Evolutionary conservation across 2,888 invertebrate species (phyloP).

Genomic region (Reticulitermes lucifugus): DNA sequence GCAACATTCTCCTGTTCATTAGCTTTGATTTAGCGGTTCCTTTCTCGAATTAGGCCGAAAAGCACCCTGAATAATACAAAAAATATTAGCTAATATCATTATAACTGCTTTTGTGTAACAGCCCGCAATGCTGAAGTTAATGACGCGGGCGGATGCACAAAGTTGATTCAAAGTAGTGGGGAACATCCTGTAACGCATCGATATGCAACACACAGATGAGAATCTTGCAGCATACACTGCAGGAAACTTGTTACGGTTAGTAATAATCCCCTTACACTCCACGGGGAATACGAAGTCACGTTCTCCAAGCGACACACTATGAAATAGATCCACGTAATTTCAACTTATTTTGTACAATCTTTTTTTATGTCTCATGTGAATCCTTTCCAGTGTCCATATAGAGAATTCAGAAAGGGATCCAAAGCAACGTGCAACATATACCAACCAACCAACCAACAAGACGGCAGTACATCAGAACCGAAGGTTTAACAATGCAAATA

Average conservation of each 20-base stretch:
- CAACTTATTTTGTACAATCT: neutral
- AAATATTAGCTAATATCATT: neutral
- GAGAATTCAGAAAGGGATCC: neutral
- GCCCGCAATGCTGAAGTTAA: neutral
- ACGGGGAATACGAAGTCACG: neutral
- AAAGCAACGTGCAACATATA: neutral
- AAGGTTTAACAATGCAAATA: no score
- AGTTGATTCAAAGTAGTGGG: neutral
- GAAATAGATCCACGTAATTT: slow-evolving; percentile 9
- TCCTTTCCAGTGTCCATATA: neutral
- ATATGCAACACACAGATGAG: neutral
- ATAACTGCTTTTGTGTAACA: neutral
- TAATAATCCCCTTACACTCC: neutral
- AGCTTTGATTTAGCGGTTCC: neutral
- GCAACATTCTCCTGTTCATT: no score
- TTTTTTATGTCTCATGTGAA: neutral
- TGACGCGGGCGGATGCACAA: neutral
- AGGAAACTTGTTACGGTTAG: neutral
- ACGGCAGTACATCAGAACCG: no score
- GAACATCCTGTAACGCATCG: neutral
- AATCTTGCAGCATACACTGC: neutral
- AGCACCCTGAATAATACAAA: neutral
- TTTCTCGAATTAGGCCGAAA: neutral
- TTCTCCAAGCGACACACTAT: neutral
- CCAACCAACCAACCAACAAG: no score